phyloP scores from a whole-genome alignment of 2,113 vertebrate genomes.

The Bucco capensis region DNA sequence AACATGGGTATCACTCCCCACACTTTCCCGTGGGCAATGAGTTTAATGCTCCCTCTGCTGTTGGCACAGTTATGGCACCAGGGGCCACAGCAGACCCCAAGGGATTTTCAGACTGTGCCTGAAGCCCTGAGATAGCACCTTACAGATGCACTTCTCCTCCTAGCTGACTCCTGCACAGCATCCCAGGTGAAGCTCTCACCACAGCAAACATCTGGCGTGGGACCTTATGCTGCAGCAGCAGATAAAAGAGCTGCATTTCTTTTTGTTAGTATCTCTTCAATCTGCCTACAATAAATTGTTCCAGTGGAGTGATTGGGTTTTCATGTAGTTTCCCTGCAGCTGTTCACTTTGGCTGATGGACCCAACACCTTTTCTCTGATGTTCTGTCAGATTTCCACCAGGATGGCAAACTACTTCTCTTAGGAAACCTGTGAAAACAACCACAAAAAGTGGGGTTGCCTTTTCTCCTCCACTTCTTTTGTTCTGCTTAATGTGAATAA shows the following conservation, averaged over 20 bases:
- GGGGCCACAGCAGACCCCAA: too few relatives aligned
- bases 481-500: not conserved
- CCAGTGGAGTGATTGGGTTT: not conserved
- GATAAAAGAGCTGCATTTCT: constrained; percentile 9
- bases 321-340: constrained; percentile 28
- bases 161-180: not conserved
- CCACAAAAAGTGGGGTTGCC: not conserved
- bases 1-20: too few relatives aligned
- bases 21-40: too few relatives aligned
- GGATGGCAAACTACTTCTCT: constrained; percentile 19
- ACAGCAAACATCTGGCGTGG: not conserved
- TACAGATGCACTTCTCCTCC: not conserved
- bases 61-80: too few relatives aligned
- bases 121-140: not conserved
- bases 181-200: not conserved
- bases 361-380: not conserved
- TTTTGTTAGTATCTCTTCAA: not conserved
- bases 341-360: not conserved
- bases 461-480: not conserved
- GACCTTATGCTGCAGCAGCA: not conserved
- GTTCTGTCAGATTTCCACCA: constrained; percentile 30
- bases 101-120: too few relatives aligned
- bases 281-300: constrained; percentile 23
- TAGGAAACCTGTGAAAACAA: not conserved
- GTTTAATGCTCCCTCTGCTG: too few relatives aligned